A percentile compares a stretch with the other conserved stretches of the same genome.
phyloP scores from a whole-genome alignment of 2,888 invertebrate genomes.

The Cataglyphis albicans region DNA sequence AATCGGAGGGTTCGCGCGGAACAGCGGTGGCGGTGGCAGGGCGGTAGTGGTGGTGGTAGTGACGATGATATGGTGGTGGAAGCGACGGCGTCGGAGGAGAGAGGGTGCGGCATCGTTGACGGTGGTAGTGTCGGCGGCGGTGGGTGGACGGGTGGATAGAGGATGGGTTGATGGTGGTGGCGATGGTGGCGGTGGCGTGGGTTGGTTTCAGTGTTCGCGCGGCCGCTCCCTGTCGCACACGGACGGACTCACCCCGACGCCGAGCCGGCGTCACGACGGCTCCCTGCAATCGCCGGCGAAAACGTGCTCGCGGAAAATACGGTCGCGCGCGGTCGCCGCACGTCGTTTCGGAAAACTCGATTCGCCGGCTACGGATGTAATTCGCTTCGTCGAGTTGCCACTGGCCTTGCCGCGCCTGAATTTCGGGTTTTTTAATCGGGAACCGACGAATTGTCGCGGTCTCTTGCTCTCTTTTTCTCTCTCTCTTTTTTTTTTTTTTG shows the following conservation, averaged over 20 bases:
- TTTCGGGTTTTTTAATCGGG: conserved; percentile 50
- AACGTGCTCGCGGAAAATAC: conserved; percentile 74
- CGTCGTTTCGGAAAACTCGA: conserved; percentile 53
- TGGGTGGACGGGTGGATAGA: conserved; percentile 11
- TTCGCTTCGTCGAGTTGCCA: conserved; percentile 18
- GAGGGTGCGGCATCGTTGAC: conserved; percentile 70
- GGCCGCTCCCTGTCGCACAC: conserved; percentile 85
- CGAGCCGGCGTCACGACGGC: conserved; percentile 72
- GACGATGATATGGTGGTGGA: conserved; percentile 38
- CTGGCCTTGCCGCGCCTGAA: conserved; percentile 27
- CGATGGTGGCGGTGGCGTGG: conserved; percentile 79
- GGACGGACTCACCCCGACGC: conserved; percentile 73
- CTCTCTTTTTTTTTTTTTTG: background rate
- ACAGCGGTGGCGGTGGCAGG: conserved; percentile 67
- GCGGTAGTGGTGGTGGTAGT: background rate
- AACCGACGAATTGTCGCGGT: conserved; percentile 41
- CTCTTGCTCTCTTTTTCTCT: background rate
- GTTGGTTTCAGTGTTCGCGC: conserved; percentile 84
- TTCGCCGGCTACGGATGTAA: conserved; percentile 49
- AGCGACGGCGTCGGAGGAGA: conserved; percentile 67
- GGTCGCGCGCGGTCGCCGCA: conserved; percentile 47
- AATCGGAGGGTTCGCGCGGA: conserved; percentile 63
- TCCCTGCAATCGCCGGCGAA: conserved; percentile 69
- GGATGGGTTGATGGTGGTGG: conserved; percentile 64
- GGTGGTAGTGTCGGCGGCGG: conserved; percentile 49